Evolutionary conservation across 1,140 invertebrate genomes (phyloP).

Genomic region (Papilio glaucus): DNA sequence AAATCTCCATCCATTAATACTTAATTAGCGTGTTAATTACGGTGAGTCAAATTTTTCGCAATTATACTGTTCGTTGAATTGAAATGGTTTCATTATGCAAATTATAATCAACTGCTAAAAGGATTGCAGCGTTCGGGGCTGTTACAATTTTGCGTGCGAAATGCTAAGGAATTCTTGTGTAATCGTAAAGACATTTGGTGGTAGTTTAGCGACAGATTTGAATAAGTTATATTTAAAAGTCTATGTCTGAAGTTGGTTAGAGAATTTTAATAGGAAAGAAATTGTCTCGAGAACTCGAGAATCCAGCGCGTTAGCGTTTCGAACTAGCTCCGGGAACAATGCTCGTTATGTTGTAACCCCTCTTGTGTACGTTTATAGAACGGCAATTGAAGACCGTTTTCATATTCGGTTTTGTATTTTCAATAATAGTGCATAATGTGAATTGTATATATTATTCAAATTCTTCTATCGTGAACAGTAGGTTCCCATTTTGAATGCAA

Average conservation of each 20-base stretch:
- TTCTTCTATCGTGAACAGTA: constrained; percentile 16
- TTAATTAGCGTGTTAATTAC: constrained; percentile 34
- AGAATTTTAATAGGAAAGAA: constrained; percentile 73
- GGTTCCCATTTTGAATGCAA: background rate
- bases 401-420: constrained; percentile 22
- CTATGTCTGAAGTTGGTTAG: constrained; percentile 61
- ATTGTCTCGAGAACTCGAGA: constrained; percentile 56
- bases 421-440: constrained; percentile 21
- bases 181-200: constrained; percentile 23
- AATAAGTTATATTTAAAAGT: constrained; percentile 55
- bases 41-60: constrained; percentile 36
- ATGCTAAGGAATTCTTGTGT: background rate
- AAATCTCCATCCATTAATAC: constrained; percentile 21
- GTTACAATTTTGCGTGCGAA: constrained; percentile 21
- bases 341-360: constrained; percentile 54
- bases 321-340: constrained; percentile 50
- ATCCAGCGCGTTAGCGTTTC: constrained; percentile 59
- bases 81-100: constrained; percentile 37
- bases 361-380: constrained; percentile 22
- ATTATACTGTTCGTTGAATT: constrained; percentile 33
- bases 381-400: constrained; percentile 13
- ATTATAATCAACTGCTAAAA: constrained; percentile 38
- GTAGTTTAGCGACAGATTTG: constrained; percentile 39
- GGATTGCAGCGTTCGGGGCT: constrained; percentile 20
- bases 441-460: constrained; percentile 23